Evolutionary conservation across 2,888 invertebrate genomes (phyloP), one percentile per base, ranked within the genome.

Genomic region (Hydriomena furcata): DNA sequence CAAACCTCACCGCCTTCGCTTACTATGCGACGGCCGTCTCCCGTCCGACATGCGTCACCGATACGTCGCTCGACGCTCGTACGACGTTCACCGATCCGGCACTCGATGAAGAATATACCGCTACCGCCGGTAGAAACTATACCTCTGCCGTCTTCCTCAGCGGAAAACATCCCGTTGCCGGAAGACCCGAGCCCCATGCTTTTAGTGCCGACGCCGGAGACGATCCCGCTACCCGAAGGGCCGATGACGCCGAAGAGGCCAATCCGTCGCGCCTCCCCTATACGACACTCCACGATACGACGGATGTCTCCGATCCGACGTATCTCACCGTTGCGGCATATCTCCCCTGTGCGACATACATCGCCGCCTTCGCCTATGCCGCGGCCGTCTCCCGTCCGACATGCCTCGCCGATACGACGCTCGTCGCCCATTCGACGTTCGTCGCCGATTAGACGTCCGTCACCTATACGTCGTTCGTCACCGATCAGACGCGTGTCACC

Each of bases 111-210:
- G 63, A 88, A 82, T 63, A 91, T 83, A 58, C 88, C 82, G 10
- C 63, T 82, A 52, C 87, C 83, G 36, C 84, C 86, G 27, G 91
- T 67, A 48, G 92, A 83, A 68, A 90, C 71, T 53, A 91, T 84
- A 73, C 91, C 81, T 50, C 74, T 80, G 62, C 91, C 84, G 13
- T 80, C 52, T 6, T 47, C 52, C 0, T 42, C 79, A 32, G 84
- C 79, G 0, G 87, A 82, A 53, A 82, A 73, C 50, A 87, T 87
- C 37, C 88, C 88, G 0, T 52, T 87, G 20, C 88, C 88, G 0
- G 84, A 82, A 48, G 87, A 85, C 17, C 77, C 82, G 0, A 75
- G 69, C 31, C 87, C 82, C 1, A 71, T 81, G 68, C 65, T 79
- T 0, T 38, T 79, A 1, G 66, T 83, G 24, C 81, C 73, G 2